Evolutionary conservation across 2,888 invertebrate species (phyloP).

Genomic region (Deilephila porcellus): DNA sequence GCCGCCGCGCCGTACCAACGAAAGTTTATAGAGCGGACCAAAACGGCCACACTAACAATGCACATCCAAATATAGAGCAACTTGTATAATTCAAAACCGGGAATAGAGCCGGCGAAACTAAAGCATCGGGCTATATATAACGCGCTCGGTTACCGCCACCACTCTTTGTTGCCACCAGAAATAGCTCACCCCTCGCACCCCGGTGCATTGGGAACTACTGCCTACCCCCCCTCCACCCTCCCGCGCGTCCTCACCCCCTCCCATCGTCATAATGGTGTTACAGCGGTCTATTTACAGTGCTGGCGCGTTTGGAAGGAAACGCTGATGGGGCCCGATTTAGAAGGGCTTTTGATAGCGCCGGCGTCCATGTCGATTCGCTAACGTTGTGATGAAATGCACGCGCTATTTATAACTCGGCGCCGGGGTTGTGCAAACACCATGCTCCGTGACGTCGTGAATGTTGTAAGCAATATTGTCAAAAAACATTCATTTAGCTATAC

Average conservation of each 20-base stretch:
- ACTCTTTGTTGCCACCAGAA: conserved; percentile 70
- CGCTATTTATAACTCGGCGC: not conserved
- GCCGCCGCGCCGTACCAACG: not conserved
- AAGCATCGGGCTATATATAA: conserved; percentile 71
- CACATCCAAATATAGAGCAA: conserved; percentile 62
- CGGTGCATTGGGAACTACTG: conserved; percentile 8
- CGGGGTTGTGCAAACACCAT: not conserved
- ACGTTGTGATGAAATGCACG: conserved; percentile 15
- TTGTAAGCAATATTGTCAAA: not conserved
- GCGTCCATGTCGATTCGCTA: conserved; percentile 17
- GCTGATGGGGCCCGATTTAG: conserved; percentile 14
- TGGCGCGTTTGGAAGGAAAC: conserved; percentile 17
- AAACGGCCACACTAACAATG: conserved; percentile 52
- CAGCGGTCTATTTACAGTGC: conserved; percentile 18
- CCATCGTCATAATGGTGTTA: conserved; percentile 17
- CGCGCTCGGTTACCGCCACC: conserved; percentile 60
- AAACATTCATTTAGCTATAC: too few relatives aligned
- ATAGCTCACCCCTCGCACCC: conserved; percentile 49
- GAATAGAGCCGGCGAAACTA: conserved; percentile 66
- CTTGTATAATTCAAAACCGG: conserved; percentile 66
- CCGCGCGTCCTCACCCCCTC: not conserved
- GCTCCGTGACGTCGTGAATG: not conserved
- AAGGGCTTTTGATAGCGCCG: conserved; percentile 35
- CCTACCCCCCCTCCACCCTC: not conserved
- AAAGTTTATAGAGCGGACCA: not conserved